Conservation (phyloP, 2,113 vertebrate species). For the Herpetotheres cachinnans region DNA sequence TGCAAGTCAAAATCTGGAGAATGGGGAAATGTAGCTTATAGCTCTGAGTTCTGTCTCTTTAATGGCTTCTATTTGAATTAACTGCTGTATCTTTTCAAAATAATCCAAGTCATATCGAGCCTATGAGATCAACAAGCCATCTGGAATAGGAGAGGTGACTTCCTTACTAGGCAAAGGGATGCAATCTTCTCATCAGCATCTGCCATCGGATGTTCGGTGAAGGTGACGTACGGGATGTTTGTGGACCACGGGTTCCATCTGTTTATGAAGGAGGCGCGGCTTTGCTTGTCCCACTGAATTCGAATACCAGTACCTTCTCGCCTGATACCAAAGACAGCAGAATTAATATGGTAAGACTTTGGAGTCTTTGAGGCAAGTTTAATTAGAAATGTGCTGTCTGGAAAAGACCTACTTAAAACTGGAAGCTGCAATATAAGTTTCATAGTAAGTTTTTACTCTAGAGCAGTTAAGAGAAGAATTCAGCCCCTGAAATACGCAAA, state of each 20-base stretch:
- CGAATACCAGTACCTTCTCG: conserved; percentile 88
- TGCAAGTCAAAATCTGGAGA: neutral
- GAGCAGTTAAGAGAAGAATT: neutral
- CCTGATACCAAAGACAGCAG: conserved; percentile 51
- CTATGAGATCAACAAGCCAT: accelerated
- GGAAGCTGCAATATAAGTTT: neutral
- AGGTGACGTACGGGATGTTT: conserved; percentile 90
- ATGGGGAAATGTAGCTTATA: accelerated
- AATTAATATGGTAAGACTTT: accelerated
- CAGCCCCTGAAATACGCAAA: neutral
- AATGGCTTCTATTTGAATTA: neutral
- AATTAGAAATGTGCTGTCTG: neutral
- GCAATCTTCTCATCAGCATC: conserved; percentile 87
- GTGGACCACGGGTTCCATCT: conserved; percentile 97
- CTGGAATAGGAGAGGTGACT: neutral
- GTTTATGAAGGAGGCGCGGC: conserved; percentile 86
- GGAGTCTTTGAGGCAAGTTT: too few relatives aligned
- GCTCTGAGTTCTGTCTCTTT: neutral
- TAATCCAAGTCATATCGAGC: accelerated
- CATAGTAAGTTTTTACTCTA: neutral
- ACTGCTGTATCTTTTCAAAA: neutral
- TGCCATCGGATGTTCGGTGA: conserved; percentile 92
- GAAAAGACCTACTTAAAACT: neutral
- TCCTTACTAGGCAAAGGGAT: conserved; percentile 87
- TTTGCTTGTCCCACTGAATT: conserved; percentile 93